Percentiles rank a stretch among this genome's conserved stretches.
Conservation (phyloP, 2,888 invertebrate species). For the Yponomeuta evonymella region DNA sequence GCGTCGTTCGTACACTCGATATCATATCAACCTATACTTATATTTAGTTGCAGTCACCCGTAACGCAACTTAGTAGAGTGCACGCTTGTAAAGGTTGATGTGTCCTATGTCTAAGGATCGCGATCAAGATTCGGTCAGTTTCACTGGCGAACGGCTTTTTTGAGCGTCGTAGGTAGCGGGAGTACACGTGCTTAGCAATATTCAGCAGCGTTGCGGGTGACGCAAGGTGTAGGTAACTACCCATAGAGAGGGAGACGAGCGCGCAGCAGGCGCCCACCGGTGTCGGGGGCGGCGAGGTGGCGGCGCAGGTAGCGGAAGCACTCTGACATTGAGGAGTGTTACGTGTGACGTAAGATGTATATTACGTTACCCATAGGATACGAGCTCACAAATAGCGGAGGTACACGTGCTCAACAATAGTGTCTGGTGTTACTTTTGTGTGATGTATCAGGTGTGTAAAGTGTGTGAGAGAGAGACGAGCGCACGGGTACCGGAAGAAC, state of each 20-base stretch:
- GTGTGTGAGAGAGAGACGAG: too few species aligned
- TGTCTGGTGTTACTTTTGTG: too few species aligned
- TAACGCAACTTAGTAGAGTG: background rate
- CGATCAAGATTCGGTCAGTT: background rate
- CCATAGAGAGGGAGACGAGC: conserved; percentile 92
- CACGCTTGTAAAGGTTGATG: too few species aligned
- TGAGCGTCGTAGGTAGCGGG: background rate
- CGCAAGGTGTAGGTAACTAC: conserved; percentile 48
- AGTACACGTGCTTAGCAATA: conserved; percentile 3
- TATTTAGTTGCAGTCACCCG: background rate
- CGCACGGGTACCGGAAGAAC: too few species aligned
- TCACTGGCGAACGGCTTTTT: background rate
- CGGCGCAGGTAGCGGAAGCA: conserved; percentile 73
- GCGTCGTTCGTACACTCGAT: too few species aligned
- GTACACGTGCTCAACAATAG: too few species aligned
- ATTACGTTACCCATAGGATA: too few species aligned
- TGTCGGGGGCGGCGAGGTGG: conserved; percentile 90
- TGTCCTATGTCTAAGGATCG: too few species aligned
- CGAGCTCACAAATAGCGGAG: background rate
- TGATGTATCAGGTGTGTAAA: too few species aligned
- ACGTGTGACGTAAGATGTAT: too few species aligned
- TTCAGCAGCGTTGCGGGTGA: background rate
- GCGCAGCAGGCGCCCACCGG: conserved; percentile 91
- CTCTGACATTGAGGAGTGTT: too few species aligned
- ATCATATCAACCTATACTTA: too few species aligned